phyloP scores from a whole-genome alignment of 2,113 vertebrate species.

The Poeciliopsis occidentalis region DNA sequence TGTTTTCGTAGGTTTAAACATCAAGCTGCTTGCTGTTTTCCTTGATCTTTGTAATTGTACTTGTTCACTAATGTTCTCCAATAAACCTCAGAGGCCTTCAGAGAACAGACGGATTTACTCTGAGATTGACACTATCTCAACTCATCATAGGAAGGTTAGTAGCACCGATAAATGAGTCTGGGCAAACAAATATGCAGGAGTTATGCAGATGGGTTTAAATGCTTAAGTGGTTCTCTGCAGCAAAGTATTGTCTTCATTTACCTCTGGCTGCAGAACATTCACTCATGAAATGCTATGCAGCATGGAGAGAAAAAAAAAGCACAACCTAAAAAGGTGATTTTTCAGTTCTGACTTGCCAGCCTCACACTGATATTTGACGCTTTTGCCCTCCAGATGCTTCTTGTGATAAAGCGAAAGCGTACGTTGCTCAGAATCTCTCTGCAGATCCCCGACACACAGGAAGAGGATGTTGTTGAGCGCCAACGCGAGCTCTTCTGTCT shows the following conservation, averaged over 20 bases:
- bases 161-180: not conserved
- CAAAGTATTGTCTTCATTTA: not conserved
- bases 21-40: not conserved
- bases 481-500: constrained; percentile 26
- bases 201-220: not conserved
- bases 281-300: not conserved
- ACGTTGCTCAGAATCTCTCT: not conserved
- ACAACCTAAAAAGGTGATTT: not conserved
- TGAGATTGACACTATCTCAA: too few relatives aligned
- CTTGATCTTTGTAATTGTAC: not conserved
- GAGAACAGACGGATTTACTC: too few relatives aligned
- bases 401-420: not conserved
- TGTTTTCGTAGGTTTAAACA: not conserved
- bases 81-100: too few relatives aligned
- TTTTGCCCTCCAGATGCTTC: not conserved
- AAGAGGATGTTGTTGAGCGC: constrained; percentile 27
- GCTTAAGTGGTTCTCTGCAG: not conserved
- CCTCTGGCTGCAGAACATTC: not conserved
- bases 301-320: not conserved
- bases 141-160: too few relatives aligned
- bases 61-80: not conserved
- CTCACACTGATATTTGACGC: constrained; percentile 1
- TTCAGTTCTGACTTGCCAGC: not conserved
- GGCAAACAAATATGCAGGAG: not conserved
- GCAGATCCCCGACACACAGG: not conserved